Evolutionary conservation across 2,888 invertebrate species (phyloP), one percentile per base, ranked within the genome.

Genomic region (Cerastis rubricosa): DNA sequence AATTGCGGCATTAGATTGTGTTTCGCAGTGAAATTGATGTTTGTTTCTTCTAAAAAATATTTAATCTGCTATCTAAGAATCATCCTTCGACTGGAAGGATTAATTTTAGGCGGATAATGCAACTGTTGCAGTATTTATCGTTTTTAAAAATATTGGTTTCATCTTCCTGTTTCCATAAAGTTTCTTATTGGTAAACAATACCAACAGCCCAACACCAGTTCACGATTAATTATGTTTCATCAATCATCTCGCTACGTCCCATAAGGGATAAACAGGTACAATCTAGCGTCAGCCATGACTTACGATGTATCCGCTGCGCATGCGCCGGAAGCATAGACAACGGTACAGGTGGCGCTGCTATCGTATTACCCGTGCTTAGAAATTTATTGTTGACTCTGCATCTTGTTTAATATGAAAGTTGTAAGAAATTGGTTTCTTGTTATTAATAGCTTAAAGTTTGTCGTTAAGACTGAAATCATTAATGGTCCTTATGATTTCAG

Each of bases 311-410:
- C 71, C 45, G 61, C 73, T 81, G 72, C 68, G 80, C 71, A 71
- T 80, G 61, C 72, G 84, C 82, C 74, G 72, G 78, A 84, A 81
- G 80, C 81, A 61, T 71, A 70, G 67, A 74, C 67, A 81, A 81
- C 84, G 74, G 76, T 76, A 76, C 84, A 87, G 86, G 84, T 88
- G 86, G 86, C 73, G 81, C 65, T 83, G 80, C 83, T 85, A 87
- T 87, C 78, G 67, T 71, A 72, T 86, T 87, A 83, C 83, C 76
- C 77, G 49, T 71, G 74, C 61, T 76, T 76, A 76, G 83, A 70
- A 85, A 61, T 79, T 79, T 79, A 79, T 76, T 78, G 75, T 71
- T 71, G 43, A 74, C 66, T 49, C 54, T 72, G 57, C 67, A 73
- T 68, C 35, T 85, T 87, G 35, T 69, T 59, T 65, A 22, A 65